A percentile compares a stretch with the other conserved stretches of the same genome.
phyloP scores from a whole-genome alignment of 1,140 invertebrate genomes.

The Cotesia chilonis region DNA sequence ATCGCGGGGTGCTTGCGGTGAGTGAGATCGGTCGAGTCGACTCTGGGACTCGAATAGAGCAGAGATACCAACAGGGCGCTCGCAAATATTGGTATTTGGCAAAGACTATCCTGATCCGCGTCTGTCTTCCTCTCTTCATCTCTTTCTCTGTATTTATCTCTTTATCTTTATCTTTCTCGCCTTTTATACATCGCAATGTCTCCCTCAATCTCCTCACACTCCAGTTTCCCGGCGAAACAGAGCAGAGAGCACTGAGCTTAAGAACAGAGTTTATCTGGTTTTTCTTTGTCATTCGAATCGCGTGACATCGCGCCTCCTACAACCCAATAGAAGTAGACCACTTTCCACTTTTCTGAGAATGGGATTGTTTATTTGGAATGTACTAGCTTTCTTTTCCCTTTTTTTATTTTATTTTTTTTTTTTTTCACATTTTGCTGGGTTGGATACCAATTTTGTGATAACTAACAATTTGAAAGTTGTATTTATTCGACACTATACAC shows the following conservation, averaged over 20 bases:
- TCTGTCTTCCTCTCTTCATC: conserved; percentile 55
- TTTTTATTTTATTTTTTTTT: not conserved
- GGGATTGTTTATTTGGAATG: not conserved
- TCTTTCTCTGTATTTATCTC: conserved; percentile 39
- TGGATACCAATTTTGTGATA: too few species aligned
- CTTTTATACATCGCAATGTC: conserved; percentile 28
- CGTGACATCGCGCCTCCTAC: conserved; percentile 21
- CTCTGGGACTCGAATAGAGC: conserved; percentile 56
- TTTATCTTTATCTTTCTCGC: conserved; percentile 32
- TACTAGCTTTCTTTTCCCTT: not conserved
- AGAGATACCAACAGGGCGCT: conserved; percentile 64
- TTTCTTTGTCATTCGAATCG: conserved; percentile 16
- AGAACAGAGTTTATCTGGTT: conserved; percentile 29
- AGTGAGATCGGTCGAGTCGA: conserved; percentile 56
- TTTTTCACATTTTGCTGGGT: not conserved
- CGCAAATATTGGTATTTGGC: conserved; percentile 68
- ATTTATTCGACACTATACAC: too few species aligned
- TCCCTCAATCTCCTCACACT: conserved; percentile 12
- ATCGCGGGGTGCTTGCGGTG: conserved; percentile 47
- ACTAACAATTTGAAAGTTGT: too few species aligned
- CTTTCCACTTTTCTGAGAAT: too few species aligned
- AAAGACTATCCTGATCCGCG: conserved; percentile 66
- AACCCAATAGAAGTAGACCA: not conserved
- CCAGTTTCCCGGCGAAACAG: not conserved
- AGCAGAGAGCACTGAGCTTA: too few species aligned